Conservation (phyloP, 1,140 invertebrate species). For the Drosophila bocki region DNA sequence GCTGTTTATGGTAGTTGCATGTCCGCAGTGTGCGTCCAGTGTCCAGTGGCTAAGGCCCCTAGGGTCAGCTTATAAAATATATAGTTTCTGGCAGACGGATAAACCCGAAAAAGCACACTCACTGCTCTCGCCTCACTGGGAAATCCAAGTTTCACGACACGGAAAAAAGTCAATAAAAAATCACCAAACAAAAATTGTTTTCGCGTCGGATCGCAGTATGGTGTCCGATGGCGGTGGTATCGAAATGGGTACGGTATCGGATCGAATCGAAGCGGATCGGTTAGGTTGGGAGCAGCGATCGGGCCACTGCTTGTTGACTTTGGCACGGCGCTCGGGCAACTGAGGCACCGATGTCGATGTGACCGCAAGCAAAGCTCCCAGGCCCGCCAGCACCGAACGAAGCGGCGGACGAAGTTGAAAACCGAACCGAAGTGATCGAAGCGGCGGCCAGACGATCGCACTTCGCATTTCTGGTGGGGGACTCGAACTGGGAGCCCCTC, state of each 20-base stretch:
- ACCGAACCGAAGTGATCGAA: slow-evolving; percentile 31
- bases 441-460: slow-evolving; percentile 19
- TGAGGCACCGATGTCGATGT: slow-evolving; percentile 43
- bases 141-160: neutral
- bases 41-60: slow-evolving; percentile 38
- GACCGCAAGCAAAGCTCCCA: slow-evolving; percentile 65
- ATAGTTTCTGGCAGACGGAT: slow-evolving; percentile 34
- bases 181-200: slow-evolving; percentile 19
- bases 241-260: slow-evolving; percentile 7
- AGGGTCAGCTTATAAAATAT: slow-evolving; percentile 58
- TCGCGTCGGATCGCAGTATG: neutral
- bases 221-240: slow-evolving; percentile 9
- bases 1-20: slow-evolving; percentile 74
- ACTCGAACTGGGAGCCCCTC: neutral
- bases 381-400: slow-evolving; percentile 2
- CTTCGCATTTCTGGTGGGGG: slow-evolving; percentile 3
- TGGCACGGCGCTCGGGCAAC: slow-evolving; percentile 75
- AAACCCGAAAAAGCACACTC: slow-evolving; percentile 18
- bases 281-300: slow-evolving; percentile 25
- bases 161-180: neutral
- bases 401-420: slow-evolving; percentile 26
- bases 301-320: slow-evolving; percentile 70
- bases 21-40: slow-evolving; percentile 17
- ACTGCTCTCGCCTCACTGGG: slow-evolving; percentile 15
- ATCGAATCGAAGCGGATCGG: slow-evolving; percentile 12